Percentiles rank a stretch among this genome's conserved stretches.
Evolutionary conservation across 2,797 vertebrate species (phyloP).

Genomic region (Pseudochaenichthys georgianus): DNA sequence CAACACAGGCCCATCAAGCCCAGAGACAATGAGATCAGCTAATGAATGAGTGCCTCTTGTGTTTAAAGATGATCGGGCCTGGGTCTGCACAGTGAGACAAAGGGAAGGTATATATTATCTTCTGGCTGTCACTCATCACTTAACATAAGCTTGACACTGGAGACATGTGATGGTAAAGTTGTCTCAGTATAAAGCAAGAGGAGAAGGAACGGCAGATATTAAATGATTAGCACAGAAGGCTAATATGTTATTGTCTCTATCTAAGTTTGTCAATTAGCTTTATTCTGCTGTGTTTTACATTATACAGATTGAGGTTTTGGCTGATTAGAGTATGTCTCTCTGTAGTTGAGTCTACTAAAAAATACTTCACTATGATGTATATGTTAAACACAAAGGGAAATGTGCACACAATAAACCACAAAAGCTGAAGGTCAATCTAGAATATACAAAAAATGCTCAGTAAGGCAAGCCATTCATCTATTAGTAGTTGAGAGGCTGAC

Average conservation of each 20-base stretch:
- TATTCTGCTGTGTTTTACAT: constrained; percentile 16
- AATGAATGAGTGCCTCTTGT: constrained; percentile 13
- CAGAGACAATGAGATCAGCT: not conserved
- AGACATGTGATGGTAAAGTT: constrained; percentile 1
- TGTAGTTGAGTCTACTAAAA: not conserved
- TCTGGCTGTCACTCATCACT: constrained; percentile 12
- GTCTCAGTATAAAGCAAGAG: constrained; percentile 8
- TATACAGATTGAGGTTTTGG: not conserved
- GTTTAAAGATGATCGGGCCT: constrained; percentile 9
- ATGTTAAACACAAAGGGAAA: constrained; percentile 28
- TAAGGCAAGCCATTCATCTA: constrained; percentile 43
- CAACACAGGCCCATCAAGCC: not conserved
- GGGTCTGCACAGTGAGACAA: not conserved
- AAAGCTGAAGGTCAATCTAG: constrained; percentile 20
- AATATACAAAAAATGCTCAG: constrained; percentile 21
- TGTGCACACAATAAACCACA: constrained; percentile 19
- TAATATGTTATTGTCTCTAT: not conserved
- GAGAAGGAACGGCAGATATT: constrained; percentile 8
- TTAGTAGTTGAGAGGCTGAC: constrained; percentile 51
- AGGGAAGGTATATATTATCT: not conserved
- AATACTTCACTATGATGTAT: constrained; percentile 29
- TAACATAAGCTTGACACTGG: not conserved
- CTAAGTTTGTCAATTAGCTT: not conserved
- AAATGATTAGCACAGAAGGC: constrained; percentile 19
- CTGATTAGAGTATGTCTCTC: not conserved